These are phyloP conservation scores for Folsomia manolachei DNA, from an alignment of 2,888 invertebrate species.

Conservation along the genomic window DNA sequence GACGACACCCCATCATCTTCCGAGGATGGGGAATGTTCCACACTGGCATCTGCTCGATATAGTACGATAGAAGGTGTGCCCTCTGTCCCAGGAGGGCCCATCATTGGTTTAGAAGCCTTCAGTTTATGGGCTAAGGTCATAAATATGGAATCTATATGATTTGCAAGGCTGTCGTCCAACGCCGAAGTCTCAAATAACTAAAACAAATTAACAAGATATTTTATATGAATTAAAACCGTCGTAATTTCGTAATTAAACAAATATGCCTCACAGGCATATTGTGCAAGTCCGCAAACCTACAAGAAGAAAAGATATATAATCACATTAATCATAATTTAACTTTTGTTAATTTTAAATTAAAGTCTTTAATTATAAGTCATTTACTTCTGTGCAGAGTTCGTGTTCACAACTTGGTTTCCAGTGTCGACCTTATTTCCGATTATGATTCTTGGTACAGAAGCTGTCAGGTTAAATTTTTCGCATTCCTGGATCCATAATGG, in stretches of 20 bases:
- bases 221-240: neutral
- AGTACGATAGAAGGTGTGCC: slow-evolving; percentile 43
- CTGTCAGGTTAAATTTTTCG: slow-evolving; percentile 64
- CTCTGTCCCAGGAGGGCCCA: slow-evolving; percentile 52
- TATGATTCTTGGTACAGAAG: slow-evolving; percentile 66
- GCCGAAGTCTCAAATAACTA: slow-evolving; percentile 78
- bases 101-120: slow-evolving; percentile 63
- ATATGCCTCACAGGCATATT: slow-evolving; percentile 11
- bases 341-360: slow-evolving; percentile 20
- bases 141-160: slow-evolving; percentile 78
- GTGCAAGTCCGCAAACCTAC: slow-evolving; percentile 15
- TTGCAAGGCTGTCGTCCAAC: slow-evolving; percentile 67
- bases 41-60: slow-evolving; percentile 48
- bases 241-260: neutral
- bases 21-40: no score
- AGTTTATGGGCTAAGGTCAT: slow-evolving; percentile 77
- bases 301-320: no score
- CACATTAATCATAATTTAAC: neutral
- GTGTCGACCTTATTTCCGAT: slow-evolving; percentile 80
- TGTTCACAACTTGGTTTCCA: slow-evolving; percentile 64
- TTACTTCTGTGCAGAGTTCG: slow-evolving; percentile 69
- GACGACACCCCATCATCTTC: slow-evolving; percentile 23
- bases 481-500: slow-evolving; percentile 75
- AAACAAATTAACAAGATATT: slow-evolving; percentile 6
- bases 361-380: no score